Percentiles rank a stretch among this genome's conserved stretches.
Conservation (phyloP, 2,797 vertebrate genomes). For the Anolis apletophallus region DNA sequence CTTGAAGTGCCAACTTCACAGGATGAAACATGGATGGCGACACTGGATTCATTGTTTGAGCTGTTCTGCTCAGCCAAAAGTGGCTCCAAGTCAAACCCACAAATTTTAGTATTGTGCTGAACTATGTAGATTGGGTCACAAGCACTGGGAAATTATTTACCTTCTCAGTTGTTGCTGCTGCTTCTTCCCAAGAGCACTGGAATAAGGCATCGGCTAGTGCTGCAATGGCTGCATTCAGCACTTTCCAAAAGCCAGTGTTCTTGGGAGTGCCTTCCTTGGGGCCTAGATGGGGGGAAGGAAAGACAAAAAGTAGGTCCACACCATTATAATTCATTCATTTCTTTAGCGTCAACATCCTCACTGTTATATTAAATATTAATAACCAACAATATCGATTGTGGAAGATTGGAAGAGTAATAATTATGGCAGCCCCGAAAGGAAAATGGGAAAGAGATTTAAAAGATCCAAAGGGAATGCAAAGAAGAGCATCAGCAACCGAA, state of each 20-base stretch:
- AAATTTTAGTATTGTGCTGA: not conserved
- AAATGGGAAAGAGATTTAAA: no score
- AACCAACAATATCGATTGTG: no score
- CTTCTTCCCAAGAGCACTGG: constrained; percentile 1
- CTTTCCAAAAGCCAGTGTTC: constrained; percentile 40
- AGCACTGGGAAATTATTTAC: constrained; percentile 12
- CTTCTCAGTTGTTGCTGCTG: constrained; percentile 27
- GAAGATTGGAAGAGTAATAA: no score
- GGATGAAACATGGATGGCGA: not conserved
- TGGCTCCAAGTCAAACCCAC: not conserved
- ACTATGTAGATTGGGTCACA: no score
- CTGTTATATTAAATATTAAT: no score
- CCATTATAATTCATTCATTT: not conserved
- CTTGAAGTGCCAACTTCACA: not conserved
- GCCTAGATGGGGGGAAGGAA: constrained; percentile 30
- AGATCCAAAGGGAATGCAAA: no score
- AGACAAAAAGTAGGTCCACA: not conserved
- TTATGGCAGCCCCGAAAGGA: no score
- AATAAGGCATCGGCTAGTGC: constrained; percentile 57
- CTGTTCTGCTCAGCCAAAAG: not conserved
- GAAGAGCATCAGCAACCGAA: no score
- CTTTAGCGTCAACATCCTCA: not conserved
- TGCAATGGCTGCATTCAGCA: constrained; percentile 52
- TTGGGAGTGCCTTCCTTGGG: not conserved
- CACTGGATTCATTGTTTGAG: not conserved